Evolutionary conservation across 2,888 invertebrate species (phyloP).

Genomic region (Caenorhabditis afra): DNA sequence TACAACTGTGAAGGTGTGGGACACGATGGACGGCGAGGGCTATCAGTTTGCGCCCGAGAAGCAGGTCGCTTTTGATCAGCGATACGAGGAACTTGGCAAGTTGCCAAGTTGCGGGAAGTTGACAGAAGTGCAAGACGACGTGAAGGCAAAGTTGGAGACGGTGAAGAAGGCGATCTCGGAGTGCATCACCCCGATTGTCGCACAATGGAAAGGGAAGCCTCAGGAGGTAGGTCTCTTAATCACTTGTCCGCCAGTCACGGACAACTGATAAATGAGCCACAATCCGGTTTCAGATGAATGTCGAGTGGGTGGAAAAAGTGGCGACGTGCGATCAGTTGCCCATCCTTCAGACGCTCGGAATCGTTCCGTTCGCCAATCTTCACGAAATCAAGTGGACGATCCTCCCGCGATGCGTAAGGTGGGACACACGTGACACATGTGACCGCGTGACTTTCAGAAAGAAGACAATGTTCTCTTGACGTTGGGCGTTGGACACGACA

Average conservation of each 20-base stretch:
- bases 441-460: slow-evolving; percentile 33
- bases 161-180: slow-evolving; percentile 19
- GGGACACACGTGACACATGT: no score
- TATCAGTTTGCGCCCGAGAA: slow-evolving; percentile 19
- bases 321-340: slow-evolving; percentile 19
- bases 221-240: slow-evolving; percentile 5
- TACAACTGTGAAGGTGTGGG: slow-evolving; percentile 9
- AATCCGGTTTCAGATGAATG: slow-evolving; percentile 22
- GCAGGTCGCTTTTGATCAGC: neutral
- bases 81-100: slow-evolving; percentile 16
- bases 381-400: slow-evolving; percentile 37
- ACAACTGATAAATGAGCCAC: no score
- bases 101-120: slow-evolving; percentile 19
- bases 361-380: slow-evolving; percentile 21
- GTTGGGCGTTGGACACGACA: slow-evolving; percentile 31
- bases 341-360: slow-evolving; percentile 10
- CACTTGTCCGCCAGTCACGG: no score
- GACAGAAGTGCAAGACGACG: slow-evolving; percentile 5
- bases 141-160: slow-evolving; percentile 3
- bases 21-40: slow-evolving; percentile 30
- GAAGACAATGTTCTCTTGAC: slow-evolving; percentile 27
- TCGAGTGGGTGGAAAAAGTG: slow-evolving; percentile 20
- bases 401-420: slow-evolving; percentile 41
- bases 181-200: slow-evolving; percentile 26
- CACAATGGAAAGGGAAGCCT: slow-evolving; percentile 24